Base-by-base conservation (phyloP, 2,888 invertebrate species). In the Temnothorax unifasciatus region DNA sequence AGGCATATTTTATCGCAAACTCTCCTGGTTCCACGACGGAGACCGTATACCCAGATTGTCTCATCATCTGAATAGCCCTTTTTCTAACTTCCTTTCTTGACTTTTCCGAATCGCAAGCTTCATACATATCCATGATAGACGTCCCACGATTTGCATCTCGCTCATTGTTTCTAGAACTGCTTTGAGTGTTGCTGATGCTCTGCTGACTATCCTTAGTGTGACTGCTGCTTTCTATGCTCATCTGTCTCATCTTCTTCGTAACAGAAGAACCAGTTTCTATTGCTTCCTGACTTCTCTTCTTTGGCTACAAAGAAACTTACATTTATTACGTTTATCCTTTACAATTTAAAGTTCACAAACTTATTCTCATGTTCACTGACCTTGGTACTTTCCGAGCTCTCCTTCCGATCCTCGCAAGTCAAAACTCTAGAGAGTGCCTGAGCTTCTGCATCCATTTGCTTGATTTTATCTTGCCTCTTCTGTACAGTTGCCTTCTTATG, bases 1-100 rank as follows among this genome's bases (percentile, higher is more conserved):
- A 95, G 29, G 96, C 95, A 91, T 97, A 96, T 92, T 97, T 97
- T 18, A 95, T 95, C 0, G 96, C 96, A 96, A 97, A 97, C 69
- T 96, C 96, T 76, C 95, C 95, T 0, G 96, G 96, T 0, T 95
- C 93, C 0, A 96, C 96, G 3, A 97, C 96, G 0, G 95, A 95
- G 4, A 96, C 94, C 68, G 94, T 95, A 5, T 95, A 95, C 13
- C 95, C 96, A 90, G 85, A 94, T 91, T 3, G 93, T 83, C 69
- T 91, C 92, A 95, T 92, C 86, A 88, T 93, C 44, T 88, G 86
- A 54, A 94, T 89, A 0, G 92, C 92, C 63, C 85, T 89, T 11
- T 90, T 85, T 64, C 94, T 89, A 15, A 89, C 73, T 84, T 88
- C 85, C n/a, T 88, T 83, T 25, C 89, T 87, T 3, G 84, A 59